Base-by-base conservation (phyloP, 2,113 vertebrate species). In the Peromyscus polionotus region DNA sequence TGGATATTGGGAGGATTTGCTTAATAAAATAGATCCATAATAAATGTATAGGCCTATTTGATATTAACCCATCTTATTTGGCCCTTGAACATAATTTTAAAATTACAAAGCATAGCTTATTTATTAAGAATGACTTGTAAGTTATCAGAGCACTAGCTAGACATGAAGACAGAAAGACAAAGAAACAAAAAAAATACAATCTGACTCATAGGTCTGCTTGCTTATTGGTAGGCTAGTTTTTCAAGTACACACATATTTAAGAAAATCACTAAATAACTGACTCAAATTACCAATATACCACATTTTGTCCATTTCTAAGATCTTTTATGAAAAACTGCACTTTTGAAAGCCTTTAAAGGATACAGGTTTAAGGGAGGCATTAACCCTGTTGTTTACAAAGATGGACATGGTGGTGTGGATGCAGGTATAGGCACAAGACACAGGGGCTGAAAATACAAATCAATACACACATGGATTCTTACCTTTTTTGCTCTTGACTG, bases 401-500 rank as follows among this genome's bases (percentile, higher is more conserved):
- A 59, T 9, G 24, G 81, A 83, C 22, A 12, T 8, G n/a, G 17
- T 20, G 9, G 57, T 26, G 3, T 36, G 26, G 63, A 80, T 39
- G 11, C 7, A 68, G 36, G 77, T 17, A 31, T 2, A 63, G 0
- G 33, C 94, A 70, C 70, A 94, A 63, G 88, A 45, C 61, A 36
- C 0, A 92, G 83, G 81, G 36, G 75, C 6, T 14, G 94, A 98
- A 96, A 80, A 65, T 72, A 68, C 77, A 92, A 95, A 96, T 92
- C 97, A 97, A 77, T 42, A 94, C 79, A 97, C 97, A 97, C 10
- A 2, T 16, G 14, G 17, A 85, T 95, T 96, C 99, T 99, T 99
- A 99, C 99, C 99, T 99, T 99, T 98, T 99, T 0, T 97, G 97
- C 96, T 99, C 99, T 97, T 99, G 97, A 98, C 99, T 99, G 98